Base-by-base conservation (phyloP, 1,140 invertebrate species). In the Caenorhabditis tropicalis region DNA sequence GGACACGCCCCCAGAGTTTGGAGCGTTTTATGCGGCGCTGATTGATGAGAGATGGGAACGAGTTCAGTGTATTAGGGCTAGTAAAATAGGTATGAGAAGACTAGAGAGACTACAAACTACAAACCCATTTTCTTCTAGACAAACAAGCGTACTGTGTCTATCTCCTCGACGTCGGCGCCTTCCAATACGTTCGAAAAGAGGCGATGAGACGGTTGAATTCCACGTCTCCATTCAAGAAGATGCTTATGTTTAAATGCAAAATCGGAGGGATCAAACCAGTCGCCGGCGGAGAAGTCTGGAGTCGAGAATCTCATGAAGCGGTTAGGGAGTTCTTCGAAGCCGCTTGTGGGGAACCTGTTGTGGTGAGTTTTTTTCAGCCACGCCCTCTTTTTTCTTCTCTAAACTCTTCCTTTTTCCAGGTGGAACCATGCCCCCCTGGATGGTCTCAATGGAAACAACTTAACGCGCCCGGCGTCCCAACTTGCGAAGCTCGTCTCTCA, bases 171-270 rank as follows among this genome's bases (percentile, higher is more conserved):
- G 82, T 84, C 4, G 85, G 85, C 29, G 83, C 82, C 16, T 86
- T 86, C 43, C 83, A 84, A 39, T 84, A 84, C 70, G 70, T 84
- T 9, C 46, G 79, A 79, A 49, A 36, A 49, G 82, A 84, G 19
- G 51, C 65, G 19, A 79, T 86, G 70, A 46, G 85, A 15, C 46
- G 79, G 21, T 79, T 86, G 10, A 86, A 84, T 36, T 58, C 82
- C 16, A 81, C 51, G 16, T 81, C 85, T 12, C 85, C 85, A 24
- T 86, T 85, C 74, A 82, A 81, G 27, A 85, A 86, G 24, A 86
- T 86, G 85, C 83, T 86, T 4, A 84, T 84, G 56, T 84, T 86
- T 51, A 86, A 86, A 36, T 85, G 85, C 53, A 86, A 86, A 58
- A 82, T 86, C 10, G 33, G 79, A 27, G 85, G 85, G 2, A 70